Conservation (phyloP, 2,797 vertebrate species). For the Merluccius polli region DNA sequence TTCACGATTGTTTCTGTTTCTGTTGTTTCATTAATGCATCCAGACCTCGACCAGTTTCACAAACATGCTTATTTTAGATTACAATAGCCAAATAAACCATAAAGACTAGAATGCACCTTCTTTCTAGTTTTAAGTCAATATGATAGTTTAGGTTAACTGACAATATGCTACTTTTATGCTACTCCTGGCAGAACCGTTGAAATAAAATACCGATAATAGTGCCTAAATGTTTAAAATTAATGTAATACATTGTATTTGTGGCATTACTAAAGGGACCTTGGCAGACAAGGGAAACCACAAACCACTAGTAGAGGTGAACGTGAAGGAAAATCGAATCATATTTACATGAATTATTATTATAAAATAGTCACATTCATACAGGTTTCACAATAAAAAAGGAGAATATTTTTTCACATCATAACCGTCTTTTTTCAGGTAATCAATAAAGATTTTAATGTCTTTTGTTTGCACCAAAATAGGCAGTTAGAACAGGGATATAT, state of each 20-base stretch:
- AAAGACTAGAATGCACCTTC: no score
- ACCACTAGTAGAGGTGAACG: conserved; percentile 65
- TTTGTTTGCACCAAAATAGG: conserved; percentile 98
- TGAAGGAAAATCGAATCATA: conserved; percentile 78
- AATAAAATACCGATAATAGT: no score
- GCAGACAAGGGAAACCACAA: conserved; percentile 51
- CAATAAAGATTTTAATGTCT: conserved; percentile 83
- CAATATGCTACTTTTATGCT: no score
- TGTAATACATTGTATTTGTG: neutral
- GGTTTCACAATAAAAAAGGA: conserved; percentile 81
- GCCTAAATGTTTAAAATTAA: no score
- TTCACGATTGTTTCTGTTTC: no score
- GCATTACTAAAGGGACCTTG: neutral
- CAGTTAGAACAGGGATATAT: conserved; percentile 98
- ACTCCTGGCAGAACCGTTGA: no score
- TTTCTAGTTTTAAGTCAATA: no score
- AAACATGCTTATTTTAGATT: no score
- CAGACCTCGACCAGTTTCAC: no score
- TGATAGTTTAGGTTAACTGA: no score
- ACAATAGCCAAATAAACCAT: no score
- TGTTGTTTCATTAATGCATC: no score
- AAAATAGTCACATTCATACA: conserved; percentile 65
- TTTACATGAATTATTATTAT: conserved; percentile 67
- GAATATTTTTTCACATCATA: conserved; percentile 67
- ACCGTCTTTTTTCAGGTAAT: conserved; percentile 87